These are phyloP conservation scores for Diprion similis DNA, from an alignment of 1,140 invertebrate genomes.

Conservation along the genomic window DNA sequence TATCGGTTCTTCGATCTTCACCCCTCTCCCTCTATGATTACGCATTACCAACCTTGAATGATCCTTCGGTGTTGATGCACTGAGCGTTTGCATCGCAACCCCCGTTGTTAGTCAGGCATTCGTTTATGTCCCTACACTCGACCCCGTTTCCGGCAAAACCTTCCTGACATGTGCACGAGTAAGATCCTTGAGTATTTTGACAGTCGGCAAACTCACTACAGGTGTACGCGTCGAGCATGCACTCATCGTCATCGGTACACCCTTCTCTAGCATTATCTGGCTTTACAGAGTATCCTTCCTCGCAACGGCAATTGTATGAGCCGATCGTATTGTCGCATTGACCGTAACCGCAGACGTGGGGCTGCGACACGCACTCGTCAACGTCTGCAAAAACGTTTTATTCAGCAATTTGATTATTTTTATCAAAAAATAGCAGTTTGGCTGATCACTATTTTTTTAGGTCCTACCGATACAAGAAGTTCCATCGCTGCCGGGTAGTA, in stretches of 20 bases:
- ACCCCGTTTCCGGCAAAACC: slow-evolving; percentile 84
- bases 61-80: slow-evolving; percentile 86
- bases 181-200: slow-evolving; percentile 81
- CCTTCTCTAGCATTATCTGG: slow-evolving; percentile 69
- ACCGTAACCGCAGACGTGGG: slow-evolving; percentile 74
- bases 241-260: slow-evolving; percentile 88
- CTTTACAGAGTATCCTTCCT: slow-evolving; percentile 85
- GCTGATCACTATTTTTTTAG: slow-evolving; percentile 4
- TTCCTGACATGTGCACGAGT: slow-evolving; percentile 83
- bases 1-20: neutral
- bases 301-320: slow-evolving; percentile 79
- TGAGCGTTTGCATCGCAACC: slow-evolving; percentile 85
- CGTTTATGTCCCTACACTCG: slow-evolving; percentile 78
- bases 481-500: slow-evolving; percentile 72
- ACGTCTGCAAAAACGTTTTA: slow-evolving; percentile 59
- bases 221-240: slow-evolving; percentile 76
- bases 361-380: slow-evolving; percentile 77
- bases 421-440: neutral
- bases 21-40: neutral
- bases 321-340: slow-evolving; percentile 85
- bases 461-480: slow-evolving; percentile 72
- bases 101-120: slow-evolving; percentile 81
- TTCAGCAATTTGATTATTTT: neutral
- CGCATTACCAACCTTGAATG: slow-evolving; percentile 71
- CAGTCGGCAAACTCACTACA: slow-evolving; percentile 85